Evolutionary conservation across 2,888 invertebrate species (phyloP).

Genomic region (Nymphalis polychloros): DNA sequence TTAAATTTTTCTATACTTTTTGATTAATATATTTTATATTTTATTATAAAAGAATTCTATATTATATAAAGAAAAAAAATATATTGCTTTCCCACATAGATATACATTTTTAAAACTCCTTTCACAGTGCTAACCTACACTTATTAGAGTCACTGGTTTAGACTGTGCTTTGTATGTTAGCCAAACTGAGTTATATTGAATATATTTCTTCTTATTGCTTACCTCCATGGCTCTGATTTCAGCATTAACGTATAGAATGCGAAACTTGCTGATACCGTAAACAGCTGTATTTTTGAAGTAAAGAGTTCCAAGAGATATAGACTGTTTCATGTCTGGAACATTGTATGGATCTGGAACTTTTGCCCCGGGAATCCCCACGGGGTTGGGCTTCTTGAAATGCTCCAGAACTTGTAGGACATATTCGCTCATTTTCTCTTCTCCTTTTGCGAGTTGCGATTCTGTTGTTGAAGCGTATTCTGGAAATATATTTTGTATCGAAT

Average conservation of each 20-base stretch:
- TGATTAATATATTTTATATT: no score
- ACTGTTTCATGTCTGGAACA: constrained; percentile 89
- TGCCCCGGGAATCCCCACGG: constrained; percentile 89
- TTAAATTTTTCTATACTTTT: no score
- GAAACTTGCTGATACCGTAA: constrained; percentile 90
- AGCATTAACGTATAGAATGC: constrained; percentile 86
- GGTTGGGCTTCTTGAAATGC: constrained; percentile 91
- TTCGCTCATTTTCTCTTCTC: constrained; percentile 87
- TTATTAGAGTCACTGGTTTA: no score
- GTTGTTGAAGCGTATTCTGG: constrained; percentile 42
- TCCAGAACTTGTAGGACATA: constrained; percentile 87
- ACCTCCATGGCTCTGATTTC: constrained; percentile 90
- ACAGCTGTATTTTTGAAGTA: constrained; percentile 87
- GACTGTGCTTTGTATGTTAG: no score
- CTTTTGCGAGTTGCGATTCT: constrained; percentile 53
- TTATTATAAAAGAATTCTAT: no score
- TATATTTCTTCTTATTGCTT: constrained; percentile 9
- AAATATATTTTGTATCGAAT: constrained; percentile 16
- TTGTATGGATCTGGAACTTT: constrained; percentile 91
- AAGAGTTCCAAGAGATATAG: constrained; percentile 85
- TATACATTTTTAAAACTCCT: no score
- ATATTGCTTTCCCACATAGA: no score
- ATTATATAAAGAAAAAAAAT: no score
- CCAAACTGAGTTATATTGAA: no score
- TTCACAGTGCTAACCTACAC: no score